A percentile compares a stretch with the other conserved stretches of the same genome.
Evolutionary conservation across 2,888 invertebrate species (phyloP).

Genomic region (Acanthacorydalis orientalis): DNA sequence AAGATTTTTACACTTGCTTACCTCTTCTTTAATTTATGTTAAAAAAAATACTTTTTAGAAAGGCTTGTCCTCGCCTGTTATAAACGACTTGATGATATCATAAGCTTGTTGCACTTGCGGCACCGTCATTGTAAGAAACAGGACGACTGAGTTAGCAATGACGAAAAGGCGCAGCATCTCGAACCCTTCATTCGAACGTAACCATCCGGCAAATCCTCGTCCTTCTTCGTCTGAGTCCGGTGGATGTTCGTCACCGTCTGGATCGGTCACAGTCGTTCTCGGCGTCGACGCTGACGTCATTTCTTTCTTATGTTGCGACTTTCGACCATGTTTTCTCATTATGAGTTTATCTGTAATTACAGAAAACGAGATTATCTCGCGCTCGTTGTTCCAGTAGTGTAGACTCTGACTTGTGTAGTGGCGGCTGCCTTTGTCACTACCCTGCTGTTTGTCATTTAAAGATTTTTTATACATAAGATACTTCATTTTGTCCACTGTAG

Average conservation of each 20-base stretch:
- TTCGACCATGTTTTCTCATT: constrained; percentile 4
- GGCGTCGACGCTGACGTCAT: neutral
- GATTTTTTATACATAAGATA: too few relatives aligned
- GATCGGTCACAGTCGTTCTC: neutral
- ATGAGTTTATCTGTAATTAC: neutral
- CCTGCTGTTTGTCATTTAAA: too few relatives aligned
- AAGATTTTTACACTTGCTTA: too few relatives aligned
- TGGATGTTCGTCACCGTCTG: neutral
- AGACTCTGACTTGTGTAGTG: too few relatives aligned
- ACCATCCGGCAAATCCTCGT: constrained; percentile 21
- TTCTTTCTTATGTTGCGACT: neutral
- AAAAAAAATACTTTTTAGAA: neutral
- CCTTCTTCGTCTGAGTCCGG: constrained; percentile 17
- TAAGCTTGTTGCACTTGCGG: constrained; percentile 48
- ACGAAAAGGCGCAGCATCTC: constrained; percentile 72
- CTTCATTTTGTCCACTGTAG: too few relatives aligned
- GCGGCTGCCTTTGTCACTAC: too few relatives aligned
- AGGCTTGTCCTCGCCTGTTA: constrained; percentile 13
- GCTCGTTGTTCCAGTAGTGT: too few relatives aligned
- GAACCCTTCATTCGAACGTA: constrained; percentile 40
- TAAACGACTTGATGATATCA: constrained; percentile 26
- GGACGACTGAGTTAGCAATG: constrained; percentile 53
- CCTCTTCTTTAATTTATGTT: too few relatives aligned
- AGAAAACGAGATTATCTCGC: too few relatives aligned
- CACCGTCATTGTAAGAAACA: constrained; percentile 56